These are phyloP conservation scores for Neoitamus cyanurus DNA, from an alignment of 2,888 invertebrate species.

Conservation along the genomic window DNA sequence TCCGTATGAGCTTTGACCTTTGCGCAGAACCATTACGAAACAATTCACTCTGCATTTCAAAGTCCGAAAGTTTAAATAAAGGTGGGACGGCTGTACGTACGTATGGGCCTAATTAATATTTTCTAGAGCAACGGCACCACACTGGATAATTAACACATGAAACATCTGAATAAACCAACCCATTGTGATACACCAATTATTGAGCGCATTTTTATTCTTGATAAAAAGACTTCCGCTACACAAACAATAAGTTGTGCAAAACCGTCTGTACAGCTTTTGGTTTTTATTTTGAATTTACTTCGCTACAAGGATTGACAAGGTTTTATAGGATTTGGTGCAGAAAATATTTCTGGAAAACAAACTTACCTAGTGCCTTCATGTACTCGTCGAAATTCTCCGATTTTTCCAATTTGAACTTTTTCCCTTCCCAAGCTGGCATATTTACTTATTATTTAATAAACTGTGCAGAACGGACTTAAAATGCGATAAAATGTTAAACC, in stretches of 20 bases:
- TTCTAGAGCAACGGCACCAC: background rate
- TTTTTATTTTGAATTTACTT: background rate
- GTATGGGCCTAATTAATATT: background rate
- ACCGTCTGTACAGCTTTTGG: background rate
- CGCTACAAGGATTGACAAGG: background rate
- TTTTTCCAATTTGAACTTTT: constrained; percentile 78
- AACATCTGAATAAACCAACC: background rate
- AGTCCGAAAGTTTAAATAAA: background rate
- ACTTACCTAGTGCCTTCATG: constrained; percentile 73
- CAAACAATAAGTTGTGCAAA: background rate
- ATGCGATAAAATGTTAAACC: background rate
- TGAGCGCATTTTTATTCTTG: background rate
- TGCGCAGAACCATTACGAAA: constrained; percentile 9
- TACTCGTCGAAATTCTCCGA: constrained; percentile 86
- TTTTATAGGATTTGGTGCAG: background rate
- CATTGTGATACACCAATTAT: background rate
- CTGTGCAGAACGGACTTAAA: background rate
- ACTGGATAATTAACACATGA: background rate
- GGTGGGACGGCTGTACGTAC: background rate
- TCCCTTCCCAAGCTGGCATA: constrained; percentile 66
- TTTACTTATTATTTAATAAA: background rate
- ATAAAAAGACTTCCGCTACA: background rate
- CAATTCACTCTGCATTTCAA: constrained; percentile 15
- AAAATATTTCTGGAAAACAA: background rate
- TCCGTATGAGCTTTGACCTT: constrained; percentile 30